phyloP scores from a whole-genome alignment of 2,113 vertebrate genomes.

The Myiopsitta monachus region DNA sequence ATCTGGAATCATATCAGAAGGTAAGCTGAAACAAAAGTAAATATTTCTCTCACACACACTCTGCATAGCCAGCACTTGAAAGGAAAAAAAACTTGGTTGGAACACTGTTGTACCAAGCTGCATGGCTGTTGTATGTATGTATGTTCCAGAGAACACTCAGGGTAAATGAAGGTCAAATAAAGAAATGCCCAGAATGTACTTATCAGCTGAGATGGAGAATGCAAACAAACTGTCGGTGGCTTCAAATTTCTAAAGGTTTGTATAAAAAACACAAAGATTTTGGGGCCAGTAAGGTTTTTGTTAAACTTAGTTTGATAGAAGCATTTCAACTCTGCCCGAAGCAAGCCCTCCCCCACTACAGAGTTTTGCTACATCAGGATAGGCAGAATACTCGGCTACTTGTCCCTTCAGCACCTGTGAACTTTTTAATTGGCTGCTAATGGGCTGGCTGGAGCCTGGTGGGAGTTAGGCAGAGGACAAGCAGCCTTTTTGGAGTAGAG shows the following conservation, averaged over 20 bases:
- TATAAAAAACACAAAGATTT: not conserved
- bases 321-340: not conserved
- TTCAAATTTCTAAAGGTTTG: not conserved
- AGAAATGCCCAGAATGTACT: not conserved
- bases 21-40: not conserved
- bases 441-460: not conserved
- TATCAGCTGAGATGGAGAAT: not conserved
- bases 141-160: not conserved
- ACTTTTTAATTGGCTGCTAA: not conserved
- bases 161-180: not conserved
- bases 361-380: not conserved
- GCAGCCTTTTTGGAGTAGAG: not conserved
- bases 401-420: not conserved
- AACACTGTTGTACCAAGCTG: not conserved
- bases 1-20: not conserved
- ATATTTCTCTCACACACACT: not conserved
- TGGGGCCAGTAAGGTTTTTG: not conserved
- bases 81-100: rapidly evolving
- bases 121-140: not conserved
- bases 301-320: not conserved
- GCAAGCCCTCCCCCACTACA: rapidly evolving
- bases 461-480: not conserved
- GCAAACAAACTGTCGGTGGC: not conserved
- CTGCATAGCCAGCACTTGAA: not conserved
- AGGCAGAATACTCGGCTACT: not conserved